Conservation (phyloP, 2,888 invertebrate species). For the Amblyteles armatorius region DNA sequence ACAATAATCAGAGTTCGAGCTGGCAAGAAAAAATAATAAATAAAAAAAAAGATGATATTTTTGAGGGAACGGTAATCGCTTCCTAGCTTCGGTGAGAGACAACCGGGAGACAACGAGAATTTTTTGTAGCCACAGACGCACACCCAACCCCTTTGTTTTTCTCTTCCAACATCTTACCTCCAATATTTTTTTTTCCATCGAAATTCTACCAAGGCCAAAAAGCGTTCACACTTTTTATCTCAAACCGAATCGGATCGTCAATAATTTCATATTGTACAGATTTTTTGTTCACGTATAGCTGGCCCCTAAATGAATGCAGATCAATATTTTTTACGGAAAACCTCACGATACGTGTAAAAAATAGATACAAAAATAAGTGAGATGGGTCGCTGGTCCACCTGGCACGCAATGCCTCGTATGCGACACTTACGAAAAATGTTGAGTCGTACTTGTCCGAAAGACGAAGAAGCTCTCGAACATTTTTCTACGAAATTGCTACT, state of each 20-base stretch:
- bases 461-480: background rate
- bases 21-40: conserved; percentile 65
- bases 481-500: too few relatives aligned
- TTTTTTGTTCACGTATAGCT: background rate
- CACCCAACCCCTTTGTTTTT: conserved; percentile 6
- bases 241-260: background rate
- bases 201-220: conserved; percentile 76
- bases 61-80: conserved; percentile 77
- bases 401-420: too few relatives aligned
- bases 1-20: conserved; percentile 82
- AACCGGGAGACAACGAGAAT: conserved; percentile 57
- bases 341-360: too few relatives aligned
- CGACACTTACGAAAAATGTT: too few relatives aligned
- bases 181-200: conserved; percentile 70
- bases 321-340: background rate
- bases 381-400: too few relatives aligned
- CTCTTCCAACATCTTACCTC: background rate
- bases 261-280: background rate
- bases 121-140: conserved; percentile 15
- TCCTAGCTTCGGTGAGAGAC: conserved; percentile 72
- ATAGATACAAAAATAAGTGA: too few relatives aligned
- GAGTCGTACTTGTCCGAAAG: too few relatives aligned
- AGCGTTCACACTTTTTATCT: background rate
- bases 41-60: conserved; percentile 30
- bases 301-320: background rate